Base-by-base conservation (phyloP, 1,140 invertebrate genomes). In the Galendromus occidentalis region DNA sequence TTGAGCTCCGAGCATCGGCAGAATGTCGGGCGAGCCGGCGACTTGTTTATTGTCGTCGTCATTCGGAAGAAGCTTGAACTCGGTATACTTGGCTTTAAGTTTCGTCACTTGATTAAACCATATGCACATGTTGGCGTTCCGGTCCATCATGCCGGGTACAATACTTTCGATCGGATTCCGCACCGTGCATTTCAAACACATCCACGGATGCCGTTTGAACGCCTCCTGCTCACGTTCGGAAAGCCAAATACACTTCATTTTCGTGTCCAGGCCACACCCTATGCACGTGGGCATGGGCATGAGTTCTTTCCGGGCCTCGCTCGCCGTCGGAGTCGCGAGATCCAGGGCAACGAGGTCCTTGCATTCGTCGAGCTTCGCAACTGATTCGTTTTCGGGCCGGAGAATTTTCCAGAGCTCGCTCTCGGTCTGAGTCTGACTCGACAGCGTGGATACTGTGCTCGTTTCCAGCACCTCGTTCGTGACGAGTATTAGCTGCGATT, bases 201-300 rank as follows among this genome's bases (percentile, higher is more conserved):
- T 59, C 51, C 51, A 59, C 51, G 22, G 51, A 59, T 59, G 51
- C 25, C 33, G 51, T 25, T 59, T 59, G 51, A 59, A 59, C 14
- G 51, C 51, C 9, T 59, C 51, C 51, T 59, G 51, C 22, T 59
- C 51, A 33, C 51, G 51, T 59, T 59, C 51, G 4, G 51, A 59
- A 59, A 59, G 51, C 51, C 51, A 59, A 20, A 59, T 59, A 33
- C 51, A 59, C 25, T 59, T 59, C 51, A 59, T 59, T 59, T 59
- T 59, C 14, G 51, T 59, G 22, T 59, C 51, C 33, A 59, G 14
- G 33, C 33, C 33, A 33, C 51, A 59, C 25, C 51, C 51, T 20
- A 59, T 59, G 22, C 51, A 59, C 25, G 51, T 59, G 14, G 51
- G 51, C 51, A 59, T 59, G 17, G 51, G 51, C 33, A 39, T 39